Percentiles rank a stretch among this genome's conserved stretches.
phyloP scores from a whole-genome alignment of 2,797 vertebrate genomes.

The Pterois miles region DNA sequence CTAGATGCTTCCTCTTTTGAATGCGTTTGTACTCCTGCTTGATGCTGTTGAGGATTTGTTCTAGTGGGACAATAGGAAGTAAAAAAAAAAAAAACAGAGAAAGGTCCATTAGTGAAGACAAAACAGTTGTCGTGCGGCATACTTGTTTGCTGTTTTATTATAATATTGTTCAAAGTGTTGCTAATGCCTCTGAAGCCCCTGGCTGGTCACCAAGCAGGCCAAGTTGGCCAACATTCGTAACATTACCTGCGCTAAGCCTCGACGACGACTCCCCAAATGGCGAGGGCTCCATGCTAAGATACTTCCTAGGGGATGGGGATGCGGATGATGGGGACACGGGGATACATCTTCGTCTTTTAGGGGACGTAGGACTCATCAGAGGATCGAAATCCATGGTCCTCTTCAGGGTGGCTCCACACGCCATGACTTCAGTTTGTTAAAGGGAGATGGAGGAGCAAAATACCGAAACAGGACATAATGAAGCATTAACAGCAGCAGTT shows the following conservation, averaged over 20 bases:
- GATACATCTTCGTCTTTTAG: slow-evolving; percentile 93
- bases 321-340: slow-evolving; percentile 85
- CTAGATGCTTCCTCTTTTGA: slow-evolving; percentile 98
- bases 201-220: slow-evolving; percentile 36
- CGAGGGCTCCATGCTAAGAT: slow-evolving; percentile 95
- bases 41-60: slow-evolving; percentile 99
- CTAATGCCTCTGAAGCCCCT: background rate
- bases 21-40: slow-evolving; percentile 99
- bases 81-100: background rate
- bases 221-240: slow-evolving; percentile 1
- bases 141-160: background rate
- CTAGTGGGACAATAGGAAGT: slow-evolving; percentile 69
- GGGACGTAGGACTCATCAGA: slow-evolving; percentile 91
- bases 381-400: slow-evolving; percentile 99
- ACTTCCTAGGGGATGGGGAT: slow-evolving; percentile 92
- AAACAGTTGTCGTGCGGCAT: background rate
- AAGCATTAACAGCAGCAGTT: slow-evolving; percentile 1
- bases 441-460: slow-evolving; percentile 22
- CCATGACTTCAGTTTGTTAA: slow-evolving; percentile 84
- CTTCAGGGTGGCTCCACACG: slow-evolving; percentile 97
- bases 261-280: slow-evolving; percentile 94
- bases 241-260: slow-evolving; percentile 92
- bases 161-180: background rate
- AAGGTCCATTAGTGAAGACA: background rate
- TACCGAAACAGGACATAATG: slow-evolving; percentile 43